Percentiles rank a stretch among this genome's conserved stretches.
phyloP scores from a whole-genome alignment of 2,113 vertebrate genomes.

The Atrichornis clamosus region DNA sequence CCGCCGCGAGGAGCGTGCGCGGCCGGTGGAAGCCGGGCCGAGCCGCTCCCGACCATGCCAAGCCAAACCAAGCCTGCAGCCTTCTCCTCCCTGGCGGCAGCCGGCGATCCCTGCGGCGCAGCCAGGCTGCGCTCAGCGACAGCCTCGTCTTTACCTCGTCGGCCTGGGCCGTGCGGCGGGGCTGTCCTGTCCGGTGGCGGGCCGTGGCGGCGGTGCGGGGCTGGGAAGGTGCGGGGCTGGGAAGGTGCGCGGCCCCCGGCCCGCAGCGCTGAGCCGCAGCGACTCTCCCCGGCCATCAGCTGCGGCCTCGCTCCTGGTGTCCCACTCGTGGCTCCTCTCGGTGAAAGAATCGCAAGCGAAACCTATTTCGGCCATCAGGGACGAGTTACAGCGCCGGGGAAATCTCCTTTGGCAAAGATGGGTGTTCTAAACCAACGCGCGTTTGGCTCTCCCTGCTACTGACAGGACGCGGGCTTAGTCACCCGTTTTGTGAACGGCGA shows the following conservation, averaged over 20 bases:
- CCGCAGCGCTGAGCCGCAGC: neutral
- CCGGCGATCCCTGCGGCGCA: neutral
- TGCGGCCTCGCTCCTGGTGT: neutral
- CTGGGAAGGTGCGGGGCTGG: neutral
- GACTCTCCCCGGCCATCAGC: neutral
- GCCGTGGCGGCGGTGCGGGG: neutral
- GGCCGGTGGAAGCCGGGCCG: too few relatives aligned
- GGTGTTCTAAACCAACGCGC: fast-evolving
- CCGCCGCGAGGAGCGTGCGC: neutral
- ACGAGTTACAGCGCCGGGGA: neutral
- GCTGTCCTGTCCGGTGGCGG: too few relatives aligned
- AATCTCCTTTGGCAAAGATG: neutral
- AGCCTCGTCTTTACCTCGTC: neutral
- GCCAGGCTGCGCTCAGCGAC: neutral
- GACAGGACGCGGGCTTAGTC: neutral
- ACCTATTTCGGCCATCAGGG: neutral
- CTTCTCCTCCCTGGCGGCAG: neutral
- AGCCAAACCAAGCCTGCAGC: neutral
- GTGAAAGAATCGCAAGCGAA: neutral
- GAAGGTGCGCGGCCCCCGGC: fast-evolving
- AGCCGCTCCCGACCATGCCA: neutral
- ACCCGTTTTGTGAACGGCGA: neutral
- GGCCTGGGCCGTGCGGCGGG: neutral
- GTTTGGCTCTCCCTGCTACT: neutral
- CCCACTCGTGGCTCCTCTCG: neutral